These are phyloP conservation scores for Chitala chitala DNA, from an alignment of 2,113 vertebrate species.

Conservation along the genomic window DNA sequence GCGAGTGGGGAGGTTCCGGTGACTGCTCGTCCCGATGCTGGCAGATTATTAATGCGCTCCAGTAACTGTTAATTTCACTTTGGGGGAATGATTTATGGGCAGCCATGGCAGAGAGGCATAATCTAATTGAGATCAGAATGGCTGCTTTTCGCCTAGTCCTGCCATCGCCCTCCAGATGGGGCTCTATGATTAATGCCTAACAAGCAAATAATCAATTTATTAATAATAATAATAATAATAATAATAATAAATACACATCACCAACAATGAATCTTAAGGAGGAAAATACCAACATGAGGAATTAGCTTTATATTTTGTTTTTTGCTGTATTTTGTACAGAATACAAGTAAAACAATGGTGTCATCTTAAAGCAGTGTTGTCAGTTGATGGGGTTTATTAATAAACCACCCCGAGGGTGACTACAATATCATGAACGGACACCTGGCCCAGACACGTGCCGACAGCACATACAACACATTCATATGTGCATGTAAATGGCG, in stretches of 20 bases:
- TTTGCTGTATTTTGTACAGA: constrained; percentile 18
- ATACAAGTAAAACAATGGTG: constrained; percentile 40
- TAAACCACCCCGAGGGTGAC: too few species aligned
- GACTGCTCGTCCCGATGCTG: constrained; percentile 85
- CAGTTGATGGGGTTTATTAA: constrained; percentile 39
- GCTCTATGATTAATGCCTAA: constrained; percentile 95
- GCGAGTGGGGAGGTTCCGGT: constrained; percentile 85
- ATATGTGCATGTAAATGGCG: not conserved
- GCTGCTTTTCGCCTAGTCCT: constrained; percentile 82
- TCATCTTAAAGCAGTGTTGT: constrained; percentile 44
- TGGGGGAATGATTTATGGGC: constrained; percentile 97
- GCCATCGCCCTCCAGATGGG: constrained; percentile 64
- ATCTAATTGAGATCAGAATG: constrained; percentile 99
- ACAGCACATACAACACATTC: too few species aligned
- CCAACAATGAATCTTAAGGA: constrained; percentile 1
- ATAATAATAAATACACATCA: not conserved
- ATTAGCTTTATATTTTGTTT: constrained; percentile 32
- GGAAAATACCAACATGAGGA: constrained; percentile 41
- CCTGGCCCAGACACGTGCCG: too few species aligned
- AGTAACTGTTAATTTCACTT: constrained; percentile 99
- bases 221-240: constrained; percentile 63
- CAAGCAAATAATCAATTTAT: constrained; percentile 96
- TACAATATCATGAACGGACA: too few species aligned
- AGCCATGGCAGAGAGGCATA: constrained; percentile 87
- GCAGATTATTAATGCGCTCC: constrained; percentile 98